phyloP scores from a whole-genome alignment of 2,113 vertebrate species.

The Phainopepla nitens region DNA sequence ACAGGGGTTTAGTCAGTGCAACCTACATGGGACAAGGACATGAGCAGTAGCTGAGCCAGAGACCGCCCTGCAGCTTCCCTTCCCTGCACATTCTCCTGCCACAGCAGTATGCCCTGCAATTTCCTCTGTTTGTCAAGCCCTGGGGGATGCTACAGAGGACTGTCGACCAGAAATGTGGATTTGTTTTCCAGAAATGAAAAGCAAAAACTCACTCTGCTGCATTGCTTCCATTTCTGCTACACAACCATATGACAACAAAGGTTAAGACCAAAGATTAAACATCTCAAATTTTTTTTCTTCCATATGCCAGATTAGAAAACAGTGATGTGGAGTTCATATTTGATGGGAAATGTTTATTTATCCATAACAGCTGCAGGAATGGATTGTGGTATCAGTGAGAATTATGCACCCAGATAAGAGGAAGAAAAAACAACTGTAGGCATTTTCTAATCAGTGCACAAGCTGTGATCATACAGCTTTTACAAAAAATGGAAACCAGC shows the following conservation, averaged over 20 bases:
- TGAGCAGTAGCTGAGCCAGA: not conserved
- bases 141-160: not conserved
- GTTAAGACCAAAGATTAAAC: not conserved
- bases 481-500: not conserved
- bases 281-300: not conserved
- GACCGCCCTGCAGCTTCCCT: not conserved
- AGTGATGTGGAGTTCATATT: not conserved
- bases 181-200: not conserved
- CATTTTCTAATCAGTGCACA: not conserved
- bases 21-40: not conserved
- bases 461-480: not conserved
- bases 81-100: not conserved
- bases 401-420: not conserved
- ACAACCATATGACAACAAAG: not conserved
- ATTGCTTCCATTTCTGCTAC: not conserved
- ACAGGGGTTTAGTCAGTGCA: accelerated
- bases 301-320: not conserved
- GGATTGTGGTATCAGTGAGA: not conserved
- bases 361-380: not conserved
- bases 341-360: not conserved
- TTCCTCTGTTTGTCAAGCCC: constrained; percentile 8
- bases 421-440: not conserved
- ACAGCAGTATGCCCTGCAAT: not conserved
- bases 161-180: not conserved
- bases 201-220: not conserved